Conservation (phyloP, 2,888 invertebrate species). For the Epicampocera succincta region DNA sequence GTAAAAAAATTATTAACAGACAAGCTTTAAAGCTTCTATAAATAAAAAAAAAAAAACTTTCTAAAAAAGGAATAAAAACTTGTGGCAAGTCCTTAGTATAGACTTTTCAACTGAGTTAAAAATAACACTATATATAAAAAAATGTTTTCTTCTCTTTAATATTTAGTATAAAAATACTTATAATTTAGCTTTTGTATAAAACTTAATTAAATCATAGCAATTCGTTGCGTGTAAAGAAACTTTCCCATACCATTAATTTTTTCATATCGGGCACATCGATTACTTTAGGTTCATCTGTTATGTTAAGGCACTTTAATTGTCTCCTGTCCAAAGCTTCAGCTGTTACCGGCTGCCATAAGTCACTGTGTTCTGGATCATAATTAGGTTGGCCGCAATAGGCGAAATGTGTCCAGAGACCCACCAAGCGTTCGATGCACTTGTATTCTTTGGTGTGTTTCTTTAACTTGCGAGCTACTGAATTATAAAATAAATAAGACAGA, state of each 20-base stretch:
- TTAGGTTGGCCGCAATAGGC: conserved; percentile 79
- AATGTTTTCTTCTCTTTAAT: neutral
- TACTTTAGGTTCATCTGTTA: conserved; percentile 78
- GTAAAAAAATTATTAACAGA: too few relatives aligned
- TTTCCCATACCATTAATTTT: conserved; percentile 79
- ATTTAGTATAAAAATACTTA: conserved; percentile 7
- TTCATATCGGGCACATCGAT: conserved; percentile 80
- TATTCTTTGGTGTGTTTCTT: conserved; percentile 78
- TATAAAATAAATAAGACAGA: conserved; percentile 81
- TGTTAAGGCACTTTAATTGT: conserved; percentile 81
- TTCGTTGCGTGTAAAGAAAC: conserved; percentile 77
- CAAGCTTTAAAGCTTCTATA: too few relatives aligned
- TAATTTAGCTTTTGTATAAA: conserved; percentile 1
- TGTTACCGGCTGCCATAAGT: conserved; percentile 77
- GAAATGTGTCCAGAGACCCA: conserved; percentile 80
- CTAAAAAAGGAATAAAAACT: too few relatives aligned
- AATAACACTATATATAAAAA: conserved; percentile 26
- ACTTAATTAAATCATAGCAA: conserved; percentile 71
- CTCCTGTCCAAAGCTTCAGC: conserved; percentile 73
- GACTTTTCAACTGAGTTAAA: neutral
- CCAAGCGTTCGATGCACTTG: conserved; percentile 79
- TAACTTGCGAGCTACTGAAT: conserved; percentile 77
- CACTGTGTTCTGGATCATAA: conserved; percentile 75
- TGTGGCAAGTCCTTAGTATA: neutral
- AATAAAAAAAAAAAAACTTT: too few relatives aligned